A percentile compares a stretch with the other conserved stretches of the same genome.
Evolutionary conservation across 2,888 invertebrate species (phyloP).

Genomic region (Clitarchus hookeri): DNA sequence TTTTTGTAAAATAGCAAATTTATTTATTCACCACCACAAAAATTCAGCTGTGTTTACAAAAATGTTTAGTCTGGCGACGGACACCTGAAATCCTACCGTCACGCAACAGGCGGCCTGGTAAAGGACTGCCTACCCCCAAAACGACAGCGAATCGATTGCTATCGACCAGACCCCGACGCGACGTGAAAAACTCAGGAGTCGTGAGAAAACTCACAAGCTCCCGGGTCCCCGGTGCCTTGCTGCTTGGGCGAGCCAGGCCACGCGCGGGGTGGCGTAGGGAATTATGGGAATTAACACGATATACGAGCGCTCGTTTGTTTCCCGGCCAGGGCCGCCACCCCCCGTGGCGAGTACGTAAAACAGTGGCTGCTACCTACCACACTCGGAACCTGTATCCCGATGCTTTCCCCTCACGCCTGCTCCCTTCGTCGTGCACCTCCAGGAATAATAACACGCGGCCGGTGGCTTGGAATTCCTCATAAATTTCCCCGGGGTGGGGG

Average conservation of each 20-base stretch:
- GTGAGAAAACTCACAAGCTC: too few species aligned
- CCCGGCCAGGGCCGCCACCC: slow-evolving; percentile 19
- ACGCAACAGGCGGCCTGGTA: too few species aligned
- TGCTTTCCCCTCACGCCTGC: not conserved
- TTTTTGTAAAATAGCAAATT: too few species aligned
- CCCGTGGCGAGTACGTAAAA: slow-evolving; percentile 30
- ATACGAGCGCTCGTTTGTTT: slow-evolving; percentile 34
- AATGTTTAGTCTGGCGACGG: too few species aligned
- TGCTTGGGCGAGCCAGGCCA: not conserved
- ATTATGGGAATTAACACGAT: slow-evolving; percentile 26
- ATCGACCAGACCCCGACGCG: too few species aligned
- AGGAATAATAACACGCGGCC: not conserved
- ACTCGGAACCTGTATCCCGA: not conserved
- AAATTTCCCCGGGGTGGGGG: not conserved
- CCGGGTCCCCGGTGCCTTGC: too few species aligned
- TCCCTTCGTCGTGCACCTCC: not conserved
- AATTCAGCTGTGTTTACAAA: too few species aligned
- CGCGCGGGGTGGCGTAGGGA: not conserved
- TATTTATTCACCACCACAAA: too few species aligned
- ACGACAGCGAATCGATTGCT: too few species aligned
- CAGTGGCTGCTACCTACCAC: slow-evolving; percentile 30
- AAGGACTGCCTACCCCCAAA: too few species aligned
- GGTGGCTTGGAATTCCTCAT: slow-evolving; percentile 10
- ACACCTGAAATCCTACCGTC: too few species aligned
- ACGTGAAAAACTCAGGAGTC: too few species aligned